These are phyloP conservation scores for Sepioteuthis lessoniana DNA, from an alignment of 2,888 invertebrate species.

Conservation along the genomic window DNA sequence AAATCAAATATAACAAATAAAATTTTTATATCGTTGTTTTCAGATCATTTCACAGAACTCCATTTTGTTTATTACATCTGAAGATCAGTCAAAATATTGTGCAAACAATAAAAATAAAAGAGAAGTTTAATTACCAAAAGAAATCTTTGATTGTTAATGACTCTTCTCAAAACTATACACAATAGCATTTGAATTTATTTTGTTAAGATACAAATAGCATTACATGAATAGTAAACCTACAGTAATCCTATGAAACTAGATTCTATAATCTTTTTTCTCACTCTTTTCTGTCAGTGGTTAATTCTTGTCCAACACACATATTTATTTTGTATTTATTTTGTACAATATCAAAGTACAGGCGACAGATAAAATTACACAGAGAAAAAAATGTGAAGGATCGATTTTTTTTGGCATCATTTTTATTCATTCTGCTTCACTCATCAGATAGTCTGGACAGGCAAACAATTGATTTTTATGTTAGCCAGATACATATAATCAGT, in stretches of 20 bases:
- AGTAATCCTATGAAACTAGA: background rate
- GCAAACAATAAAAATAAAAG: too few species aligned
- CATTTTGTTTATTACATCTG: too few species aligned
- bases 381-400: background rate
- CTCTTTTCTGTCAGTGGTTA: too few species aligned
- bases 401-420: background rate
- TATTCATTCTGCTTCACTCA: background rate
- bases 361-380: background rate
- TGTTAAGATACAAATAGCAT: background rate
- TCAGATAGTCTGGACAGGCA: background rate
- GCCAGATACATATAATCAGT: slow-evolving; percentile 7
- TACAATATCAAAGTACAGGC: too few species aligned
- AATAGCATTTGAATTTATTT: too few species aligned
- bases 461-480: background rate
- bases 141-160: too few species aligned
- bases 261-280: background rate
- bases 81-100: too few species aligned
- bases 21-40: too few species aligned
- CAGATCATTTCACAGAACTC: too few species aligned
- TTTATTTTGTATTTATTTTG: background rate
- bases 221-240: background rate
- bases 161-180: too few species aligned
- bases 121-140: too few species aligned
- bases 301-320: background rate
- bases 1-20: too few species aligned